Evolutionary conservation across 2,888 invertebrate species (phyloP).

Genomic region (Acanthococcus lagerstroemiae): DNA sequence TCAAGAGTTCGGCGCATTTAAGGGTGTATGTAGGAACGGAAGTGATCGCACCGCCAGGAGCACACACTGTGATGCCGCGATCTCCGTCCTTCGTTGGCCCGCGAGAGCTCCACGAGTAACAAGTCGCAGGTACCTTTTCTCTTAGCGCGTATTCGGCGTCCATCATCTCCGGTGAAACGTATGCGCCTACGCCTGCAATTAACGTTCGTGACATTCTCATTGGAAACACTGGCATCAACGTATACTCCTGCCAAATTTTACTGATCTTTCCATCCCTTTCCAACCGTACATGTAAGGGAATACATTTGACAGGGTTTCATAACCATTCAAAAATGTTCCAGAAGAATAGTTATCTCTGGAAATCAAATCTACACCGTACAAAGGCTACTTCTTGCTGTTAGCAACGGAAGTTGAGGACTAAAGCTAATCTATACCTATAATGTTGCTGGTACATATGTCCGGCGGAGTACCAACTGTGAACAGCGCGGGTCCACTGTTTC

Average conservation of each 20-base stretch:
- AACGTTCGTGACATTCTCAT: too few relatives aligned
- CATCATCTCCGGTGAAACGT: constrained; percentile 97
- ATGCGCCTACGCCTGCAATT: constrained; percentile 77
- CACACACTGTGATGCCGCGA: constrained; percentile 76
- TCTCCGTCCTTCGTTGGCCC: constrained; percentile 83
- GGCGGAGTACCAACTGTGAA: constrained; percentile 70
- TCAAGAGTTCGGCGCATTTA: constrained; percentile 78
- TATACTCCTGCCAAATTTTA: too few relatives aligned
- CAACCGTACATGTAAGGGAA: too few relatives aligned
- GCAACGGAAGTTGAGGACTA: neutral
- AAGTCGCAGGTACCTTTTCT: constrained; percentile 68
- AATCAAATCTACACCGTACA: neutral
- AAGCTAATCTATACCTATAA: constrained; percentile 78
- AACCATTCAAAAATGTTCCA: neutral
- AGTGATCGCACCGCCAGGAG: constrained; percentile 89
- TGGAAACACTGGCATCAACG: too few relatives aligned
- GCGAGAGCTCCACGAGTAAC: constrained; percentile 85
- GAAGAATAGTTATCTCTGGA: neutral
- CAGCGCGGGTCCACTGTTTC: constrained; percentile 89
- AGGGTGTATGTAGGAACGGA: constrained; percentile 84
- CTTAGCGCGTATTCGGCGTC: constrained; percentile 86
- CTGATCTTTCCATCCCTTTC: too few relatives aligned
- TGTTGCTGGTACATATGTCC: constrained; percentile 55
- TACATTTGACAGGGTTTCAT: too few relatives aligned
- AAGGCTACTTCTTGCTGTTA: neutral